Conservation (phyloP, 2,113 vertebrate genomes). For the Formicarius rufipectus region DNA sequence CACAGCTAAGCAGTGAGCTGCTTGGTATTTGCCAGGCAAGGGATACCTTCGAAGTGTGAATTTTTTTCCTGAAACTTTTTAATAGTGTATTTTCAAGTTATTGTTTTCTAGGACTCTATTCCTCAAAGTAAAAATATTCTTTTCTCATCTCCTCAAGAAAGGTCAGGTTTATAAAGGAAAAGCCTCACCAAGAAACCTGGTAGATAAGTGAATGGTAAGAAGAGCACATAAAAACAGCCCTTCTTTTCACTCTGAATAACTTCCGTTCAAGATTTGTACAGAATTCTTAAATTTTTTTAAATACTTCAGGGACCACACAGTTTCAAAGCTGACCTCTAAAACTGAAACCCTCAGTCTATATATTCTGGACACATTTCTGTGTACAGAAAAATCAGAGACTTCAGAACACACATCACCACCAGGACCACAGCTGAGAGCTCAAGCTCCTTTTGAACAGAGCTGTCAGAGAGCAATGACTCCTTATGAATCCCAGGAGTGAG, state of each 20-base stretch:
- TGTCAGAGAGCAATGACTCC: background rate
- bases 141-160: background rate
- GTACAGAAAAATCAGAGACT: background rate
- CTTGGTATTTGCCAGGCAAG: background rate
- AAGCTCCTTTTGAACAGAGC: background rate
- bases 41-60: background rate
- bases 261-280: background rate
- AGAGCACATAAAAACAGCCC: background rate
- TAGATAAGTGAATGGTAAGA: background rate
- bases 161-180: background rate
- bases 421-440: background rate
- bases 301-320: background rate
- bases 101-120: background rate
- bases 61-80: background rate
- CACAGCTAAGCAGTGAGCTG: background rate
- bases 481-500: background rate
- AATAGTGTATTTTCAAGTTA: background rate
- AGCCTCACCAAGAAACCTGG: background rate
- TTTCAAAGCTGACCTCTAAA: constrained; percentile 13
- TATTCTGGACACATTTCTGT: background rate
- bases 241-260: background rate
- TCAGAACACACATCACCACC: rapidly evolving
- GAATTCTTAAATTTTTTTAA: background rate
- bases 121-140: background rate
- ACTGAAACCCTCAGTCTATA: background rate